Percentiles rank a stretch among this genome's conserved stretches.
These are phyloP conservation scores for Octopus bimaculoides DNA, from an alignment of 1,140 invertebrate genomes.

Conservation along the genomic window DNA sequence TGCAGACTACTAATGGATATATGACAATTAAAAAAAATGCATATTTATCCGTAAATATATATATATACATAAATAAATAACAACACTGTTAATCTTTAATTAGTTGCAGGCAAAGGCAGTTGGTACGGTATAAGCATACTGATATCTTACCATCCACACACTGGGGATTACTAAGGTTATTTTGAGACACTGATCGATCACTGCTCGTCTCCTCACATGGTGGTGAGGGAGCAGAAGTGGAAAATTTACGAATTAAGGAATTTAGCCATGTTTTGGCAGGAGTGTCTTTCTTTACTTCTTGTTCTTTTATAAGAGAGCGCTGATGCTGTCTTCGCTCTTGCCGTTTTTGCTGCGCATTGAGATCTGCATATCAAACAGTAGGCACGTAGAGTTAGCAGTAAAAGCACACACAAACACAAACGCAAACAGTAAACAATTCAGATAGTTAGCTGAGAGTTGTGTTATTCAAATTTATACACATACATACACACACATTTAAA, in stretches of 20 bases:
- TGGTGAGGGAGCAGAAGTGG: slow-evolving; percentile 31
- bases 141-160: not conserved
- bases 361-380: not conserved
- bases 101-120: too few species aligned
- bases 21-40: too few species aligned
- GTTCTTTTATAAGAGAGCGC: slow-evolving; percentile 75
- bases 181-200: not conserved
- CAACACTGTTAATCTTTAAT: too few species aligned
- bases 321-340: slow-evolving; percentile 74
- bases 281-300: slow-evolving; percentile 54
- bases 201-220: not conserved
- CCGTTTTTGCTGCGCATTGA: slow-evolving; percentile 46
- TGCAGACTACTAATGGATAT: too few species aligned
- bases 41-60: too few species aligned
- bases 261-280: slow-evolving; percentile 11
- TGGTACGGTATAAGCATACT: not conserved
- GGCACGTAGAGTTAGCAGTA: not conserved
- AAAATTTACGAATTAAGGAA: slow-evolving; percentile 19
- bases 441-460: too few species aligned
- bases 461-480: too few species aligned
- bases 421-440: not conserved
- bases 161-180: not conserved
- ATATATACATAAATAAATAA: too few species aligned
- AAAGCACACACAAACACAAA: not conserved
- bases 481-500: too few species aligned